Percentiles rank a stretch among this genome's conserved stretches.
These are phyloP conservation scores for Diarsia brunnea DNA, from an alignment of 2,888 invertebrate species.

Conservation along the genomic window DNA sequence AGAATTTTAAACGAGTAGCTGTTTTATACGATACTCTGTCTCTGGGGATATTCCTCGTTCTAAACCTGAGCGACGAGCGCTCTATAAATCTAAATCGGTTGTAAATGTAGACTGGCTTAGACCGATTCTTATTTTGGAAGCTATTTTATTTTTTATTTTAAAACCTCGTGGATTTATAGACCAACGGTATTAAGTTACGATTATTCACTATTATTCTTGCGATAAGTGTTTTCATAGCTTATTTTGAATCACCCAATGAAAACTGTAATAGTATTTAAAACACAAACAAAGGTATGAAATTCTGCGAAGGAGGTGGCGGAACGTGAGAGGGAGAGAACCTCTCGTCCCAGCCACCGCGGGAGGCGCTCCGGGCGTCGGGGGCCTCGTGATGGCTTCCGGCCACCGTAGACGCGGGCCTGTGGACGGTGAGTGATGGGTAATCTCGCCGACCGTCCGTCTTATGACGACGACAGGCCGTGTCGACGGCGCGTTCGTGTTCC, in stretches of 20 bases:
- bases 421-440: too few relatives aligned
- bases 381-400: too few relatives aligned
- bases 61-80: constrained; percentile 33
- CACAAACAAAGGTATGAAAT: too few relatives aligned
- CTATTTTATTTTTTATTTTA: background rate
- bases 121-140: background rate
- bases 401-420: too few relatives aligned
- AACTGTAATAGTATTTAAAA: background rate
- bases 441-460: too few relatives aligned
- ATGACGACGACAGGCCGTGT: too few relatives aligned
- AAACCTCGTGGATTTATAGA: background rate
- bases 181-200: background rate
- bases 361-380: too few relatives aligned
- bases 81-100: constrained; percentile 37
- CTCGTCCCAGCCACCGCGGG: too few relatives aligned
- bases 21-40: constrained; percentile 27
- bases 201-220: background rate
- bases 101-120: constrained; percentile 3
- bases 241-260: background rate
- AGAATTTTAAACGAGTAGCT: constrained; percentile 45
- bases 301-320: too few relatives aligned
- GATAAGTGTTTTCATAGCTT: background rate
- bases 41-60: constrained; percentile 24
- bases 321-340: too few relatives aligned
- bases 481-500: too few relatives aligned